phyloP scores from a whole-genome alignment of 2,113 vertebrate genomes.

The Synodontis membranacea region DNA sequence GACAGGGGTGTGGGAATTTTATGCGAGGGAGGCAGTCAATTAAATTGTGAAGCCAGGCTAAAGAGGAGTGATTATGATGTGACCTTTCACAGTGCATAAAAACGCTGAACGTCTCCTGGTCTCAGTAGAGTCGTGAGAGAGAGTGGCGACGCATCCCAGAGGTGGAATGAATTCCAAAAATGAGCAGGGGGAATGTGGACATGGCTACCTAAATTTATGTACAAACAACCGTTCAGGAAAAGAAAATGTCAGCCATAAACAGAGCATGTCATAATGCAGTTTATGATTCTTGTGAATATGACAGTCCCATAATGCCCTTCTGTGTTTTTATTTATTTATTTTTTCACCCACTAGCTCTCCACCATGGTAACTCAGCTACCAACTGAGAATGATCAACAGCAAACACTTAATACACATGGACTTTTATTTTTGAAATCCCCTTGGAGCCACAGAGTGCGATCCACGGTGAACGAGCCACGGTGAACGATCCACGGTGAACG shows the following conservation, averaged over 20 bases:
- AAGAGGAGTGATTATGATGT: slow-evolving; percentile 75
- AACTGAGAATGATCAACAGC: not conserved
- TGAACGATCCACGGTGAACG: too few species aligned
- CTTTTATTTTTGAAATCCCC: too few species aligned
- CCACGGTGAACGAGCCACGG: too few species aligned
- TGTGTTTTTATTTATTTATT: not conserved
- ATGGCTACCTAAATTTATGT: slow-evolving; percentile 42
- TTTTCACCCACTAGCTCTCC: not conserved
- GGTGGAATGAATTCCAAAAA: slow-evolving; percentile 43
- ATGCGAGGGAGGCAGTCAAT: slow-evolving; percentile 70
- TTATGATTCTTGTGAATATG: slow-evolving; percentile 28
- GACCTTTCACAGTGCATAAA: slow-evolving; percentile 75
- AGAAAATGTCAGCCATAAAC: slow-evolving; percentile 45
- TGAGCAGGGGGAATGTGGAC: not conserved
- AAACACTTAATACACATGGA: not conserved
- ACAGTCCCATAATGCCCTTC: not conserved
- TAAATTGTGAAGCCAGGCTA: slow-evolving; percentile 74
- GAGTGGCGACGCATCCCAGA: slow-evolving; percentile 37
- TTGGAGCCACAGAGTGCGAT: too few species aligned
- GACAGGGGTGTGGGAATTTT: slow-evolving; percentile 51
- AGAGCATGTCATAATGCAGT: not conserved
- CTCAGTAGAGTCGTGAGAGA: slow-evolving; percentile 14
- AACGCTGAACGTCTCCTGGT: slow-evolving; percentile 31
- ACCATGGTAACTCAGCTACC: not conserved
- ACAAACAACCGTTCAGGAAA: slow-evolving; percentile 38